Evolutionary conservation across 2,888 invertebrate genomes (phyloP), one percentile per base, ranked within the genome.

Genomic region (Flexamia atlantica): DNA sequence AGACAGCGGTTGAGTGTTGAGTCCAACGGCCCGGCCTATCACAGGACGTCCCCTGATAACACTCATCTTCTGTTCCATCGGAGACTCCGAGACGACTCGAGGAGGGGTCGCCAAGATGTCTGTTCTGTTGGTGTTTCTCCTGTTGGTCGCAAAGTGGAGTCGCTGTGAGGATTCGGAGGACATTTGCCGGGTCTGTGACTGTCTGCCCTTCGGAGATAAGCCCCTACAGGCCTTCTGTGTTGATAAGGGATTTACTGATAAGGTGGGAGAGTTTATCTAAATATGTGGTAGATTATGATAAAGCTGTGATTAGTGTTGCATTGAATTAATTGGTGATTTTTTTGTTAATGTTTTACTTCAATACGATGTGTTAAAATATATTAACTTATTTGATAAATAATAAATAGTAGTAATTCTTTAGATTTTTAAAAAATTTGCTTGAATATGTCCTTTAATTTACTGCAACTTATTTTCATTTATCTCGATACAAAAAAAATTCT

Each of bases 1-100:
- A 57, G 57, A 23, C 57, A 32, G 72, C 42, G 20, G 72, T 2
- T 72, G 36, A 70, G 70, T 32, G 36, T 1, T 3, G 32, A 70
- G 32, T 23, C 4, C 53, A 53, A 9, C 64, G 32, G n/a, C 32
- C n/a, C 12, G 23, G 42, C 28, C 17, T 72, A 72, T 72, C 72
- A 72, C 32, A 72, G 72, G 72, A 72, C 72, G n/a, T 72, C 72
- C 42, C n/a, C 14, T 42, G 72, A 72, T 72, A 72, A 72, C 40
- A 32, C n/a, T 9, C n/a, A n/a, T 70, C 7, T 10, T 30, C 23
- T 40, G 40, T 42, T 17, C 30, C 17, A n/a, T 7, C 2, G 1
- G 4, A 30, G 32, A 2, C 32, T 7, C 2, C 17, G 4, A 30
- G 32, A 2, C 32, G 12, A 28, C 60, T 28, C 20, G 32, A 32